Evolutionary conservation across 2,888 invertebrate species (phyloP), one percentile per base, ranked within the genome.

Genomic region (Megamerina dolium): DNA sequence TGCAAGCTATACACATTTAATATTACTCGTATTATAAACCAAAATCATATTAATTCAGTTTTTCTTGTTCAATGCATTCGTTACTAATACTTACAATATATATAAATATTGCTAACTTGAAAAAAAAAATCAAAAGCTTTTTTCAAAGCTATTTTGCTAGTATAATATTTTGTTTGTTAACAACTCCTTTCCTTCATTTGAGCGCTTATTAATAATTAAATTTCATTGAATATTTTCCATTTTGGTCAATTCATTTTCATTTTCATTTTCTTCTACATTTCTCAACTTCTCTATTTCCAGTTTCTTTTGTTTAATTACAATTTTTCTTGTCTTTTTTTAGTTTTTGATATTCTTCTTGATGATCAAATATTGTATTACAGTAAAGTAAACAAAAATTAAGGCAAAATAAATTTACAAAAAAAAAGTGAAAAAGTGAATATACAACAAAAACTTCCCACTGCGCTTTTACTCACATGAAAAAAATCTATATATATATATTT

Each of bases 401-500:
- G 47, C 45, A 41, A 50, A 50, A n/a, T n/a, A n/a, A n/a, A n/a
- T 44, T 44, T 51, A 55, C 53, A 50, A 47, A 42, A 51, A 60
- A 57, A 53, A 54, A 59, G 61, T 56, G 56, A 58, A 61, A 60
- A 61, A 61, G 63, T 53, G 46, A 51, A 62, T 60, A 65, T 64
- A 67, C 65, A 64, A 65, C 63, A 67, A 66, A 57, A 69, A 69
- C 69, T 69, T 69, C 68, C 68, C 68, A 69, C 68, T 68, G 68
- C 68, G 68, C 68, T 68, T 69, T 63, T 56, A 62, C 53, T 23
- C 10, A 23, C 23, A 23, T 23, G 10, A 8, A 23, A 23, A 23
- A 8, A 23, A 23, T 23, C 8, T 8, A 23, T 8, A 23, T 23
- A 23, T 23, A 23, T 23, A n/a, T n/a, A 23, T 23, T 8, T 23